phyloP scores from a whole-genome alignment of 1,140 invertebrate species.

The Drosophila melanogaster region Release_6_plus_ISO1_MT NT_033777.3:23669001-23669500 shows the following conservation, averaged over 20 bases:
- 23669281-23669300: constrained; percentile 70
- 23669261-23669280: constrained; percentile 30
- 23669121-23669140: background rate
- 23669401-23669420: constrained; percentile 30
- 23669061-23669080: no score
- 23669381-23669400: constrained; percentile 8
- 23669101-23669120: background rate
- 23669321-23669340: constrained; percentile 24
- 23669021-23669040: background rate
- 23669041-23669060: background rate
- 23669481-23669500: constrained; percentile 46
- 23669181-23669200: background rate
- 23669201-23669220: background rate
- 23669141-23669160: background rate
- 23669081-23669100: background rate
- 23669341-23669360: constrained; percentile 26
- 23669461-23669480: constrained; percentile 42
- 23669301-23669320: constrained; percentile 71
- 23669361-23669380: constrained; percentile 26
- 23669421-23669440: constrained; percentile 29
- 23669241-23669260: constrained; percentile 11
- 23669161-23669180: background rate
- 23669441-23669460: constrained; percentile 46
- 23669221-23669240: background rate
- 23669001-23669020: background rate